Evolutionary conservation across 2,797 vertebrate genomes (phyloP).

Genomic region (Hypotaenidia philippensis): DNA sequence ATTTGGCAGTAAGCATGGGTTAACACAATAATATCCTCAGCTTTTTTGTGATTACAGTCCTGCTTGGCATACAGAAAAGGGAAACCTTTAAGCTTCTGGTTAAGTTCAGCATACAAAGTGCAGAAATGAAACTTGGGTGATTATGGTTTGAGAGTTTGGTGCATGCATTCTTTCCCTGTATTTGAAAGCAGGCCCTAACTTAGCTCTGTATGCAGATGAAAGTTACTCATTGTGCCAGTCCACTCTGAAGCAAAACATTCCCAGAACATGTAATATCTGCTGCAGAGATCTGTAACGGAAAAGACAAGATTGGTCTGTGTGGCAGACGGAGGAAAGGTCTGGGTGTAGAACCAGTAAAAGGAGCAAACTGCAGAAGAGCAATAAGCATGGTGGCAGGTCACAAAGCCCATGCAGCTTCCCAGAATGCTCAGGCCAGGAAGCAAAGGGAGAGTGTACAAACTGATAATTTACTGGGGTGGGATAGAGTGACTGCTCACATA

Average conservation of each 20-base stretch:
- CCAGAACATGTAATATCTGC: neutral
- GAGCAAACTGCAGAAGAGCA: neutral
- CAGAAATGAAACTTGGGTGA: neutral
- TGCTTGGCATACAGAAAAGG: neutral
- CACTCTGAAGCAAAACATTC: neutral
- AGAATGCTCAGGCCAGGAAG: neutral
- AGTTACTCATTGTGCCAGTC: accelerated
- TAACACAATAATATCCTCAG: neutral
- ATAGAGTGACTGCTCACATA: neutral
- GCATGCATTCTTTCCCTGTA: neutral
- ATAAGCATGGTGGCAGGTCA: accelerated
- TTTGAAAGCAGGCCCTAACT: neutral
- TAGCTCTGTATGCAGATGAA: neutral
- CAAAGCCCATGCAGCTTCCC: neutral
- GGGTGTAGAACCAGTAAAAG: neutral
- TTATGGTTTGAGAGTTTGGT: neutral
- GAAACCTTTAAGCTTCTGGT: neutral
- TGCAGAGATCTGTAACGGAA: neutral
- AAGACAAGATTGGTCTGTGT: neutral
- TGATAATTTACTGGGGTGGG: neutral
- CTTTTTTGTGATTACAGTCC: neutral
- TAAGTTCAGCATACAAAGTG: neutral
- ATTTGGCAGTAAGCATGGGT: neutral
- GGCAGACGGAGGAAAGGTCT: accelerated
- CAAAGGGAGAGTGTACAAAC: neutral